Conservation (phyloP, 92 coral and sea anemone species). For the Phenganax marumi region DNA sequence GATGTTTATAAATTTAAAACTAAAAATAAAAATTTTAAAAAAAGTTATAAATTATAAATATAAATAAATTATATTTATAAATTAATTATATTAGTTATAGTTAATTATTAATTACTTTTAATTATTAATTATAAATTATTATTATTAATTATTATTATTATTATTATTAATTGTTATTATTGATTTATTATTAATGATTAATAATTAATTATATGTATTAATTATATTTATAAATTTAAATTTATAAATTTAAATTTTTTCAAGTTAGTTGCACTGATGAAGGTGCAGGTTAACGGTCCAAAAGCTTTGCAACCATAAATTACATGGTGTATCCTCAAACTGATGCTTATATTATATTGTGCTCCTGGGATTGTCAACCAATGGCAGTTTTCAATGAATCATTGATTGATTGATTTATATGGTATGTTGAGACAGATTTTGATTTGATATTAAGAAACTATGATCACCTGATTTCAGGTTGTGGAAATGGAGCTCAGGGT, state of each 20-base stretch:
- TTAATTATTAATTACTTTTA: neutral
- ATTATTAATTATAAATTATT: neutral
- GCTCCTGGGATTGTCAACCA: no score
- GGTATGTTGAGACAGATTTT: no score
- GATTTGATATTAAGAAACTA: no score
- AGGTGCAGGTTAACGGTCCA: no score
- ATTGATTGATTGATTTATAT: no score
- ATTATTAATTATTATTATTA: neutral
- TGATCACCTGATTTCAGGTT: neutral
- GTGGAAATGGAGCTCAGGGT: conserved; percentile 39
- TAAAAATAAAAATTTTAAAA: neutral
- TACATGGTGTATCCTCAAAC: no score
- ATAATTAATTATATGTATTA: neutral
- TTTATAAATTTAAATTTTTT: no score
- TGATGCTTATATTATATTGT: no score
- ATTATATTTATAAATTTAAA: no score
- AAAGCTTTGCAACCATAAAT: no score
- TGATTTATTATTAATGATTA: neutral
- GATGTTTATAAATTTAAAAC: neutral
- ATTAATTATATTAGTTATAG: neutral
- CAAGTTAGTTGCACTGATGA: no score
- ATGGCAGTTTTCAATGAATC: no score
- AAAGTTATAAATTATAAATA: neutral
- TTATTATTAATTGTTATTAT: neutral
- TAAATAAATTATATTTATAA: neutral